Conservation (phyloP, 2,113 vertebrate genomes). For the Macaca nemestrina region DNA sequence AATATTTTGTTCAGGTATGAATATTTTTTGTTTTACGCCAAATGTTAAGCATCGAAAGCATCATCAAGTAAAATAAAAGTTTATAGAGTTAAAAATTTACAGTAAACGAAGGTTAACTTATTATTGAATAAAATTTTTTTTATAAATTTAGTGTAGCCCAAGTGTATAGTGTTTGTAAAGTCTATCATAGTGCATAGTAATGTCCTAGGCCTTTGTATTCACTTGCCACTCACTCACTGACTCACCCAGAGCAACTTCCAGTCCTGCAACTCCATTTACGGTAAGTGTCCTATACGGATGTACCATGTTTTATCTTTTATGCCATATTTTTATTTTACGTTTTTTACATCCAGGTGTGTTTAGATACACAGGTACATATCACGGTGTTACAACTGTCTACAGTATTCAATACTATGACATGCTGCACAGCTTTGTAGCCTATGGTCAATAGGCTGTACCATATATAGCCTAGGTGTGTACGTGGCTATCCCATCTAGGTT, state of each 20-base stretch:
- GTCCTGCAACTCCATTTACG: not conserved
- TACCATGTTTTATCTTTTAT: too few species aligned
- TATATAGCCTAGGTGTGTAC: not conserved
- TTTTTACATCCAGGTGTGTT: too few species aligned
- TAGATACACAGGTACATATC: not conserved
- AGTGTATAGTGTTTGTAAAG: not conserved
- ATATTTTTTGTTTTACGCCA: not conserved
- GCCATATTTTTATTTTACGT: too few species aligned
- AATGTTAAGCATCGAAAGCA: not conserved
- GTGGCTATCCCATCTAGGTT: not conserved
- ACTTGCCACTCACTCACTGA: not conserved
- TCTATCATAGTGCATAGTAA: not conserved
- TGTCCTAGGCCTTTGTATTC: not conserved
- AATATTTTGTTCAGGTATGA: not conserved
- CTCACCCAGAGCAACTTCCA: not conserved
- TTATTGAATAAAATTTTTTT: not conserved
- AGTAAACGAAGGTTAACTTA: not conserved
- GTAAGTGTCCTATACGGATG: not conserved
- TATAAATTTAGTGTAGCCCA: not conserved
- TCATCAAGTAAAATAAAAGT: not conserved
- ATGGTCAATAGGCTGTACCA: not conserved
- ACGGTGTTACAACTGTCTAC: not conserved
- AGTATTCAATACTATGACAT: not conserved
- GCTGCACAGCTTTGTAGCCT: not conserved
- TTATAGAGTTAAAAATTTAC: not conserved